Base-by-base conservation (phyloP, 2,888 invertebrate genomes). In the Pammene aurita region DNA sequence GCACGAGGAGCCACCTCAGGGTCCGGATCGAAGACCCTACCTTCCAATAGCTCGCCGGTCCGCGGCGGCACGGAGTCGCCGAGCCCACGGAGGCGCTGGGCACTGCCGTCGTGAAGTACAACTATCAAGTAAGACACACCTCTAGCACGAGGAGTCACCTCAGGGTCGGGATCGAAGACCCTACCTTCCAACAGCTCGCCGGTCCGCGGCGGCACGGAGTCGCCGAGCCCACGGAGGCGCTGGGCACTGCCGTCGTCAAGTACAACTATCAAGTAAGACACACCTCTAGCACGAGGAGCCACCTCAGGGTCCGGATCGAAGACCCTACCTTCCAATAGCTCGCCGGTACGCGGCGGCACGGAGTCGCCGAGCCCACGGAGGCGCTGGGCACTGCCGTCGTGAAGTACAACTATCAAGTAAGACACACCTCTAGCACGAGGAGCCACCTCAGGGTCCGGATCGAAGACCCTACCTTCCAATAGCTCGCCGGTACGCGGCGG, bases 41-140 rank as follows among this genome's bases (percentile, higher is more conserved):
- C 97, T 60, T 95, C 96, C 74, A 96, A 96, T 88, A 97, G 96
- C 80, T 96, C 96, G 1, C 97, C 97, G 9, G 97, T 97, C 66
- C 94, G 96, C 74, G 96, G 96, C 77, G 77, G 83, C 84, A 95
- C 96, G 77, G 96, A 96, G 72, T 94, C 94, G 97, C 96, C 60
- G 97, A 97, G 90, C 96, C 97, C 60, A 94, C 96, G 58, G 98
- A 97, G 85, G 97, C 97, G 57, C 96, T 98, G 73, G 96, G 95
- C 72, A 95, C 96, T 14, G 98, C 98, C 44, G 95, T 98, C 69
- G 99, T 98, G 77, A 99, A 99, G 92, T 99, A 98, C 92, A 97
- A 97, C 91, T 97, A 97, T 89, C 91, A 92, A 42, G 97, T 98
- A 0, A 57, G 41, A 0, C 14, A 7, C 10, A 5, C n/a, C n/a